Evolutionary conservation across 2,888 invertebrate genomes (phyloP).

Genomic region (Mythimna impura): DNA sequence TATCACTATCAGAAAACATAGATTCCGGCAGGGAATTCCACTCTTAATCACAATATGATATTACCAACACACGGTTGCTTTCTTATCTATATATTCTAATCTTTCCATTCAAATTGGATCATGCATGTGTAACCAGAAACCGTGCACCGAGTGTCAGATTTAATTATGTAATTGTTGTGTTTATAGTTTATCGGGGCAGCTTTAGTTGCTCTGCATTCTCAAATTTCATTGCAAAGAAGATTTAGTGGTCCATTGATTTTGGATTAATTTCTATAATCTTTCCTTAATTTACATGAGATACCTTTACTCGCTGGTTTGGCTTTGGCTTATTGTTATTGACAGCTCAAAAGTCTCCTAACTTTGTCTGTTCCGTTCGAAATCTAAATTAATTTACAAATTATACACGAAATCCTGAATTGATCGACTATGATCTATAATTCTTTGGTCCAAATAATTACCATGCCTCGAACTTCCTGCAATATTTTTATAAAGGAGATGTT

Average conservation of each 20-base stretch:
- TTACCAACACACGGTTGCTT: neutral
- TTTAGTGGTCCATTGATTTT: conserved; percentile 5
- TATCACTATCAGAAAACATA: neutral
- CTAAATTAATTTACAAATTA: too few species aligned
- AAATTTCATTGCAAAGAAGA: conserved; percentile 12
- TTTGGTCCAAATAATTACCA: too few species aligned
- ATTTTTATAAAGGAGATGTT: too few species aligned
- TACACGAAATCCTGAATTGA: too few species aligned
- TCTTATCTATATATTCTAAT: conserved; percentile 15
- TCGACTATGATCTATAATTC: too few species aligned
- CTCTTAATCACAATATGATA: neutral
- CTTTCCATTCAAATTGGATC: conserved; percentile 33
- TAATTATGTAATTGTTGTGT: conserved; percentile 45
- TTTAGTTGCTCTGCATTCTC: conserved; percentile 29
- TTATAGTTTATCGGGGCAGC: conserved; percentile 37
- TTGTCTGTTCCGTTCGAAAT: too few species aligned
- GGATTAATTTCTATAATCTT: too few species aligned
- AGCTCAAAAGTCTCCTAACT: too few species aligned
- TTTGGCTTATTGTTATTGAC: too few species aligned
- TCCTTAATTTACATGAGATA: neutral
- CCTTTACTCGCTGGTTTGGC: too few species aligned
- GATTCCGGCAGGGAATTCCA: neutral
- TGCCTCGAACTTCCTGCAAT: too few species aligned
- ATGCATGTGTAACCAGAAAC: conserved; percentile 40
- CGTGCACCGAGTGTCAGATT: conserved; percentile 48